These are phyloP conservation scores for Rhynchomys soricoides DNA, from an alignment of 2,113 vertebrate species.

Conservation along the genomic window DNA sequence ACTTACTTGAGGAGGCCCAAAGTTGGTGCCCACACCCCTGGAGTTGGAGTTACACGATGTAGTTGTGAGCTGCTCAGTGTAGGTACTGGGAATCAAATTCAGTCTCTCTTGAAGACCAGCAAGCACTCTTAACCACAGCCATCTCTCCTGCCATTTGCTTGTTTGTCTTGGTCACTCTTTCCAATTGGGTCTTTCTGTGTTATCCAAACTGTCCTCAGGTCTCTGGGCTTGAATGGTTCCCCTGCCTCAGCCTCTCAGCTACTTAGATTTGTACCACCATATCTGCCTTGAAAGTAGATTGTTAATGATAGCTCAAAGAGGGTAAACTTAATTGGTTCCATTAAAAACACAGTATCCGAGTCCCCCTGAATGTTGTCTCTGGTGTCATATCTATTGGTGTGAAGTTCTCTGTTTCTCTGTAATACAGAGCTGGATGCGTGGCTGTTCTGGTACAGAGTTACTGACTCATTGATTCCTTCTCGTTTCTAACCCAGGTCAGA, in stretches of 20 bases:
- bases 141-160: not conserved
- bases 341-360: not conserved
- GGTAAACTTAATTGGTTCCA: not conserved
- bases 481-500: slow-evolving; percentile 84
- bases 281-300: not conserved
- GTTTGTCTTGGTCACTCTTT: not conserved
- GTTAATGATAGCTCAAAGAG: not conserved
- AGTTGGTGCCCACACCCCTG: no score
- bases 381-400: not conserved
- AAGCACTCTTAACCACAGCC: not conserved
- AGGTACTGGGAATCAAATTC: not conserved
- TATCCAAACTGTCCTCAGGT: not conserved
- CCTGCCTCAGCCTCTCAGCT: not conserved
- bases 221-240: not conserved
- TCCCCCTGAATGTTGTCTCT: not conserved
- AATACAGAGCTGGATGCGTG: not conserved
- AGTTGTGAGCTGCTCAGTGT: not conserved
- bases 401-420: not conserved
- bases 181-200: not conserved
- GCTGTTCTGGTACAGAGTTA: not conserved
- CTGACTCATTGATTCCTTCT: not conserved
- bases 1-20: not conserved
- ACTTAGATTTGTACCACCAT: not conserved
- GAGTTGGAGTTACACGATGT: not conserved
- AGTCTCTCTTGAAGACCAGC: not conserved